Evolutionary conservation across 2,888 invertebrate genomes (phyloP), one percentile per base, ranked within the genome.

Genomic region (Lithophane socia): DNA sequence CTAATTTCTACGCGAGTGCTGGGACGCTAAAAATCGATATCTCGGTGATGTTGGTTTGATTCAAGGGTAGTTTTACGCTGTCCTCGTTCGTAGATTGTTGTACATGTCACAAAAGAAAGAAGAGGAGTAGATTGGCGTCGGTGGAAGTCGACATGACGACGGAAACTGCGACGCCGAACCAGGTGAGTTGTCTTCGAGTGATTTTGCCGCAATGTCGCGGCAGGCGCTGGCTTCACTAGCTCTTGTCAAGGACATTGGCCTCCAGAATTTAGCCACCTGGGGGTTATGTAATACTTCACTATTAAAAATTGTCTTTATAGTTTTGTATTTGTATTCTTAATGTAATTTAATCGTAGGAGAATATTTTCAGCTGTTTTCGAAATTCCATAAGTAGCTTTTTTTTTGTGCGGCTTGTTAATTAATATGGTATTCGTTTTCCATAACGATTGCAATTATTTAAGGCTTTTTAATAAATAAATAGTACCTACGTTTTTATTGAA

Each of bases 91-190:
- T 82, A 90, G 92, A 91, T 90, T 95, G 95, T 92, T 95, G 96
- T 95, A 92, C 94, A 95, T 97, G 96, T 95, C 95, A 92, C 91
- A 94, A 90, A 92, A 93, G 86, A 91, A 92, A 90, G 94, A 95
- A 91, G 93, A 93, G 90, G 93, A 95, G 91, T 94, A 95, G 94
- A 86, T 88, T 94, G 84, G 94, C 94, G 87, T 92, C 94, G 85
- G 86, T 91, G 82, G 94, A 94, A 91, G 93, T 89, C 91, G 94
- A 94, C 84, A 97, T 97, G 97, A 97, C 97, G 87, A 97, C 97
- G 84, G 97, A 97, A 88, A 96, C 97, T 86, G 96, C 94, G 90
- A 96, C 96, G 94, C 97, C 96, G 88, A 96, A 94, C 83, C 97
- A 97, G 97, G 97, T 97, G 88, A 88, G 92, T 85, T 58, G 68